Evolutionary conservation across 2,113 vertebrate genomes (phyloP), one percentile per base, ranked within the genome.

Genomic region (Fregata magnificens): DNA sequence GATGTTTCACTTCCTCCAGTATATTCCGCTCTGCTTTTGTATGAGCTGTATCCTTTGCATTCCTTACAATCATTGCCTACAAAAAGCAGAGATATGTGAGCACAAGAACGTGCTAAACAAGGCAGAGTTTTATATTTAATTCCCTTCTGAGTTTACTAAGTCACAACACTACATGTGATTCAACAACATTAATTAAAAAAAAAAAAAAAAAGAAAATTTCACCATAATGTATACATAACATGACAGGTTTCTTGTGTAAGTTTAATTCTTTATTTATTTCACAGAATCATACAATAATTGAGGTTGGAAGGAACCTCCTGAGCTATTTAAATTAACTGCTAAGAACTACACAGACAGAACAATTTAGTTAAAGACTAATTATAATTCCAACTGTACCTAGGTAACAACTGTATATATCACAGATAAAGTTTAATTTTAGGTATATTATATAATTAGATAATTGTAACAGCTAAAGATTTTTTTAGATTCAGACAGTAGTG

Each of bases 1-100:
- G 99, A 98, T 99, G 99, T 96, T 99, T 99, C 95, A 99, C 99
- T 98, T 99, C 99, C 98, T 99, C 99, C 97, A 99, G 97, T 90
- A 99, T 99, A 98, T 99, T 99, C 95, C 99, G 98, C 97, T 99
- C 99, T 34, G 99, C 99, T 98, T 99, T 99, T 71, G 99, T 99
- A 97, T 99, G 99, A 70, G 99, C 99, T n/a, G 99, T 99, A 91
- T 99, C 99, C 98, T 99, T 99, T 80, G 99, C 99, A 66, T 99
- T 99, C 85, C 99, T 99, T 88, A 99, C 99, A 97, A 99, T 99
- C 99, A 99, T 99, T 93, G 99, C 99, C 99, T 99, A 98, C 71
- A 96, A 71, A 73, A 78, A 84, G 87, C 93, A 98, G 93, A 93
- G 84, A 83, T 29, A 82, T 11, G 42, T 96, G 83, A 98, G 89